A percentile compares a stretch with the other conserved stretches of the same genome.
phyloP scores from a whole-genome alignment of 2,888 invertebrate genomes.

The Catocala sponsa region DNA sequence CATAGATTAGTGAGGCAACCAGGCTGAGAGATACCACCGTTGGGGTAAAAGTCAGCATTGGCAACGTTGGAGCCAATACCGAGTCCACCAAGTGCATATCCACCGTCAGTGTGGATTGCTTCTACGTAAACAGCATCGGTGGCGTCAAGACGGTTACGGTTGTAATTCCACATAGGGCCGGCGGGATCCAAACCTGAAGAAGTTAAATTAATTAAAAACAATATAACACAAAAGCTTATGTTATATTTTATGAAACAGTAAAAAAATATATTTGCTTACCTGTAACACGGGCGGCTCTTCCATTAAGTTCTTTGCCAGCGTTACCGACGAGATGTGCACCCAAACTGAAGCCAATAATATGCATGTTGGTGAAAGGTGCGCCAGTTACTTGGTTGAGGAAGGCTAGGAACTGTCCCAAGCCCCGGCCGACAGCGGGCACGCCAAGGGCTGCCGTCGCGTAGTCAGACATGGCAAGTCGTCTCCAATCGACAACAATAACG shows the following conservation, averaged over 20 bases:
- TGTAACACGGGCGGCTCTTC: conserved; percentile 65
- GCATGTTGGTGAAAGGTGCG: conserved; percentile 57
- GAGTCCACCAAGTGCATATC: conserved; percentile 63
- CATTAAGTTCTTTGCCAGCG: conserved; percentile 64
- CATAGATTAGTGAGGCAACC: conserved; percentile 63
- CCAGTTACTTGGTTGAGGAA: conserved; percentile 61
- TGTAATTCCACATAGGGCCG: conserved; percentile 63
- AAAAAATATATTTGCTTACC: conserved; percentile 49
- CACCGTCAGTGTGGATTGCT: conserved; percentile 62
- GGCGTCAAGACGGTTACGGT: conserved; percentile 46
- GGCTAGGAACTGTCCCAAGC: conserved; percentile 69
- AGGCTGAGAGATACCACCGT: conserved; percentile 76
- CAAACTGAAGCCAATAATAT: conserved; percentile 77
- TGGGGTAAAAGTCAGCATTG: conserved; percentile 87
- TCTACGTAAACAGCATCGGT: conserved; percentile 72
- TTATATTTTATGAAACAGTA: too few relatives aligned
- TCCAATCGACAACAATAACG: conserved; percentile 73
- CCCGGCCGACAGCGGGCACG: conserved; percentile 66
- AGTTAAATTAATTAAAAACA: not conserved
- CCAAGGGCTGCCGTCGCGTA: conserved; percentile 63
- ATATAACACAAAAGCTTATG: too few relatives aligned
- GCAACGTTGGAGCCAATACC: conserved; percentile 78
- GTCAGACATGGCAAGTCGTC: conserved; percentile 51
- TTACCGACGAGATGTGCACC: conserved; percentile 76
- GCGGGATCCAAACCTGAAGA: conserved; percentile 62